These are phyloP conservation scores for Melitaea cinxia DNA, from an alignment of 1,140 invertebrate species.

Conservation along the genomic window DNA sequence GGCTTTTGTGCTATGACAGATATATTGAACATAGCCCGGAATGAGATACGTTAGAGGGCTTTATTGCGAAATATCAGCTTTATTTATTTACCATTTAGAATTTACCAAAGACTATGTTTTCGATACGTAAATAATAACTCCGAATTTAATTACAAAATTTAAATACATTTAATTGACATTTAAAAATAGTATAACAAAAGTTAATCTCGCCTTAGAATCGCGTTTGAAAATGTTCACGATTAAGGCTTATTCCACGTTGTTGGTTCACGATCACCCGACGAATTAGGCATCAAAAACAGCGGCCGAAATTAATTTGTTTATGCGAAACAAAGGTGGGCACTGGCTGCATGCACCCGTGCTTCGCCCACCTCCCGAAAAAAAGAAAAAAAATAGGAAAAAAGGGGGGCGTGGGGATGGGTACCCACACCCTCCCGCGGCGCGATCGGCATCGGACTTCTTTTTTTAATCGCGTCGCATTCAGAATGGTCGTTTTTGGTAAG, in stretches of 20 bases:
- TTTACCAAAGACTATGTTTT: too few relatives aligned
- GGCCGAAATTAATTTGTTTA: constrained; percentile 81
- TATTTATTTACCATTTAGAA: neutral
- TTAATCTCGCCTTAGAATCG: constrained; percentile 31
- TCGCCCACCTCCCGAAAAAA: constrained; percentile 78
- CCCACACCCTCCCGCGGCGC: constrained; percentile 65
- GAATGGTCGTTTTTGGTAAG: constrained; percentile 80
- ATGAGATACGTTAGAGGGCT: constrained; percentile 2
- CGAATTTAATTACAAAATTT: too few relatives aligned
- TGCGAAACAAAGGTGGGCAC: constrained; percentile 80
- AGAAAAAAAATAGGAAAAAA: constrained; percentile 73
- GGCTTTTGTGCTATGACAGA: constrained; percentile 28
- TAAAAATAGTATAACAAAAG: constrained; percentile 14
- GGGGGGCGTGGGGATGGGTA: constrained; percentile 52
- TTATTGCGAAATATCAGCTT: neutral
- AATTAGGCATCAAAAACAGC: constrained; percentile 79
- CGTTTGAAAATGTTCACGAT: constrained; percentile 31
- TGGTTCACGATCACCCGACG: constrained; percentile 50
- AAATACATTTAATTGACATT: neutral
- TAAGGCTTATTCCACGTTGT: constrained; percentile 41
- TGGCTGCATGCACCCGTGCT: constrained; percentile 77
- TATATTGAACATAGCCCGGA: constrained; percentile 6
- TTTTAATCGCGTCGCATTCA: constrained; percentile 81
- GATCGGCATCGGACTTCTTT: constrained; percentile 80
- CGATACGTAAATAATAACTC: too few relatives aligned